Percentiles rank a stretch among this genome's conserved stretches.
Conservation (phyloP, 1,140 invertebrate species). For the Zaprionus nigranus region DNA sequence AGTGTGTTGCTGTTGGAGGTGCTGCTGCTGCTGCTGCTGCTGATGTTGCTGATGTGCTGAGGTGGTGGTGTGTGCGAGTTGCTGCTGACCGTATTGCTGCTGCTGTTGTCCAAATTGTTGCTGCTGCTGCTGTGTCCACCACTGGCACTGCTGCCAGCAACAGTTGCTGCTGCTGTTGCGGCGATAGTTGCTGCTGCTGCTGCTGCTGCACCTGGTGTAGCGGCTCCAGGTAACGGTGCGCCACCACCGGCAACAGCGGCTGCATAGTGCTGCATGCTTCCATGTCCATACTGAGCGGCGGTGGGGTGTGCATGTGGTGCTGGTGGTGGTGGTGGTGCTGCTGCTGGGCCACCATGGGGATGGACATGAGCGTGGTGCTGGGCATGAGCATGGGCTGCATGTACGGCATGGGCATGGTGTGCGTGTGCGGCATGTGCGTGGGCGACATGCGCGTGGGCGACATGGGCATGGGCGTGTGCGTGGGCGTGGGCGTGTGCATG, state of each 20-base stretch:
- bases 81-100: conserved; percentile 31
- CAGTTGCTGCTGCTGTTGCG: conserved; percentile 43
- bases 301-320: conserved; percentile 37
- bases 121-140: conserved; percentile 26
- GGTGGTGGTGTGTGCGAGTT: conserved; percentile 36
- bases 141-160: conserved; percentile 8
- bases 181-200: conserved; percentile 47
- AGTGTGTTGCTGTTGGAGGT: conserved; percentile 62
- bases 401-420: conserved; percentile 15
- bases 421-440: conserved; percentile 15
- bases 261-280: conserved; percentile 74
- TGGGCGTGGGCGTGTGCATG: conserved; percentile 1
- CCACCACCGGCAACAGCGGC: conserved; percentile 28
- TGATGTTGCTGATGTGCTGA: conserved; percentile 55
- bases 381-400: conserved; percentile 17
- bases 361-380: conserved; percentile 13
- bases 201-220: conserved; percentile 41
- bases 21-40: conserved; percentile 44
- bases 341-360: conserved; percentile 5
- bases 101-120: conserved; percentile 33
- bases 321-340: conserved; percentile 3
- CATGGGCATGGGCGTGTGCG: conserved; percentile 18
- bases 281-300: conserved; percentile 67
- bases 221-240: conserved; percentile 43
- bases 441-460: conserved; percentile 11